Conservation (phyloP, 2,888 invertebrate genomes). For the Blera fallax region DNA sequence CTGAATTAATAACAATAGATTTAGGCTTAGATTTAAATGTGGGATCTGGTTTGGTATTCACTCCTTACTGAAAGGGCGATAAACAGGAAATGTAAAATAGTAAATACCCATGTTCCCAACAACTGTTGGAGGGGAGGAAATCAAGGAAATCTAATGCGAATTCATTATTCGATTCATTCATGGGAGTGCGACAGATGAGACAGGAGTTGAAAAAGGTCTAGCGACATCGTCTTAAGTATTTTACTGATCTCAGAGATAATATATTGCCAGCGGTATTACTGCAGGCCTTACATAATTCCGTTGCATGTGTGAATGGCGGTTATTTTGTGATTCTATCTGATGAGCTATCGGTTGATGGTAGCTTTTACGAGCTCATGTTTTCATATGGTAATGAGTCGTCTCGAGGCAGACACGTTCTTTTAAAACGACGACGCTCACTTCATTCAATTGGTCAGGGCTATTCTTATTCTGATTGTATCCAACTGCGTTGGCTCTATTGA, state of each 20-base stretch:
- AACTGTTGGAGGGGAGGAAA: too few relatives aligned
- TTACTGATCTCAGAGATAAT: background rate
- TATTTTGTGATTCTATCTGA: constrained; percentile 1
- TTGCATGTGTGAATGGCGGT: constrained; percentile 9
- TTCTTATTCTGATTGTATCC: background rate
- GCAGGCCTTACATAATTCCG: constrained; percentile 5
- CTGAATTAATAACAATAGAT: constrained; percentile 9
- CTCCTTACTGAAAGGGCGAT: background rate
- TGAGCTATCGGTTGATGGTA: background rate
- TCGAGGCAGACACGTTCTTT: background rate
- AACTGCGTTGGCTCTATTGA: background rate
- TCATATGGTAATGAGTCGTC: constrained; percentile 32
- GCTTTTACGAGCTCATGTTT: constrained; percentile 9
- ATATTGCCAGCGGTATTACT: background rate
- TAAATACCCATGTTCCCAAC: too few relatives aligned
- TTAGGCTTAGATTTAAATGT: too few relatives aligned
- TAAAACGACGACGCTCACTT: background rate
- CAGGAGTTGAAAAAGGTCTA: background rate
- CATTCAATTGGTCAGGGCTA: background rate
- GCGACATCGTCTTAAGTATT: background rate
- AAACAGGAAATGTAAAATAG: too few relatives aligned
- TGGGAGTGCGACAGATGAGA: background rate
- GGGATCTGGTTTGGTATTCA: background rate
- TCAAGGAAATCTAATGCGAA: too few relatives aligned
- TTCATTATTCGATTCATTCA: too few relatives aligned